Evolutionary conservation across 2,888 invertebrate genomes (phyloP), one percentile per base, ranked within the genome.

Genomic region (Aspidapion aeneum): DNA sequence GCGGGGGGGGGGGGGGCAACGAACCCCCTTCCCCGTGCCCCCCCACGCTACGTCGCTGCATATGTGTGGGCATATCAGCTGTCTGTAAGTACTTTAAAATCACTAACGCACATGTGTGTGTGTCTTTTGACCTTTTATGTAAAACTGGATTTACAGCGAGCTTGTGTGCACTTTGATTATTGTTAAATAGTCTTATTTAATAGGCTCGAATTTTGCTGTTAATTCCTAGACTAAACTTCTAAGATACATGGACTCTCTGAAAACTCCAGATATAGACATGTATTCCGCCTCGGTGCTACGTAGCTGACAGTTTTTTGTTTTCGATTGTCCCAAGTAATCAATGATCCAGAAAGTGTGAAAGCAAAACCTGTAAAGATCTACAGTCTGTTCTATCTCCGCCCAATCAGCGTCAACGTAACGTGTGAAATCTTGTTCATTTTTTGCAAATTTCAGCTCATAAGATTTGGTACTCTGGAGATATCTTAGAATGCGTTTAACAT

Each of bases 331-430:
- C 60, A 65, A 2, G 60, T 59, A 20, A 62, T 52, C n/a, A 58
- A 17, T 9, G 55, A 58, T n/a, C 57, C 60, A 9, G 57, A 50
- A 22, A 63, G 50, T 18, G 18, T 48, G 51, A 35, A 62, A 62
- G 12, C 54, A 12, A 49, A 49, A 63, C 0, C 60, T 22, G 50
- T 57, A 50, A 21, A 1, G 63, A 65, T 18, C 58, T 60, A 21
- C 59, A 35, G 21, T 66, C 66, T 12, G 12, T 5, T 7, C 2
- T 7, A 50, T 66, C 49, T 3, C 21, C 12, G 55, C 64, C 51
- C 57, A 63, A 58, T 65, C 65, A 9, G 63, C 57, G 55, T 63
- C 60, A 1, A 57, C 63, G 63, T 21, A 63, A 2, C 62, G 60
- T 22, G n/a, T 12, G 5, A 18, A 59, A 61, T 9, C 17, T 49